Evolutionary conservation across 1,140 invertebrate species (phyloP).

Genomic region (Tetramorium parvispinum): DNA sequence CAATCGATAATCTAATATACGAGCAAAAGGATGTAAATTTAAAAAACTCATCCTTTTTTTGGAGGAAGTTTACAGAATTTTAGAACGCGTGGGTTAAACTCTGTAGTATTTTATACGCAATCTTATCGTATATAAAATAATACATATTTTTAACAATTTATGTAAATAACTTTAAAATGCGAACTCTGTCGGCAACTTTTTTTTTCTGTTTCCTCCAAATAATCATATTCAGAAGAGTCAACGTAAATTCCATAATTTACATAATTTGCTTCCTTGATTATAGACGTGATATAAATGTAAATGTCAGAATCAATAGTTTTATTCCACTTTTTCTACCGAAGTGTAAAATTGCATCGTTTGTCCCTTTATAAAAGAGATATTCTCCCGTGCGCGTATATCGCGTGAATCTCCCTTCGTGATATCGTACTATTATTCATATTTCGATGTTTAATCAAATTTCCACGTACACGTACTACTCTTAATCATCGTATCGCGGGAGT

Average conservation of each 20-base stretch:
- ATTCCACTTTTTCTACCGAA: neutral
- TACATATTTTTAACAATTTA: neutral
- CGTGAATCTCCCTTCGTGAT: neutral
- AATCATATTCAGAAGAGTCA: neutral
- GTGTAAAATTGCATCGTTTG: constrained; percentile 21
- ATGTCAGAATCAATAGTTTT: constrained; percentile 23
- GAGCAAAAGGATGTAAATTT: neutral
- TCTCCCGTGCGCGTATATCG: neutral
- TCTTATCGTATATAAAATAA: neutral
- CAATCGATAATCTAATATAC: neutral
- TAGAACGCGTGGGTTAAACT: neutral
- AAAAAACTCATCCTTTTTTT: neutral
- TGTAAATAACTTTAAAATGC: neutral
- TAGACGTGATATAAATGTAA: constrained; percentile 25
- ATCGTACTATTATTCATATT: constrained; percentile 10
- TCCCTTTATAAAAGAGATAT: constrained; percentile 18
- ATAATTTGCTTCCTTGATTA: constrained; percentile 19
- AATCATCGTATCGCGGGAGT: neutral
- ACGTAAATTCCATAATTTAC: neutral
- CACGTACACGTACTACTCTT: constrained; percentile 8
- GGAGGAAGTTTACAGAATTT: neutral
- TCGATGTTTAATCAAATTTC: constrained; percentile 48
- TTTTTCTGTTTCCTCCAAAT: neutral
- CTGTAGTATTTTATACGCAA: too few species aligned
- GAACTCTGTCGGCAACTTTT: neutral